These are phyloP conservation scores for Agrilus cyanescens DNA, from an alignment of 2,888 invertebrate genomes.

Conservation along the genomic window DNA sequence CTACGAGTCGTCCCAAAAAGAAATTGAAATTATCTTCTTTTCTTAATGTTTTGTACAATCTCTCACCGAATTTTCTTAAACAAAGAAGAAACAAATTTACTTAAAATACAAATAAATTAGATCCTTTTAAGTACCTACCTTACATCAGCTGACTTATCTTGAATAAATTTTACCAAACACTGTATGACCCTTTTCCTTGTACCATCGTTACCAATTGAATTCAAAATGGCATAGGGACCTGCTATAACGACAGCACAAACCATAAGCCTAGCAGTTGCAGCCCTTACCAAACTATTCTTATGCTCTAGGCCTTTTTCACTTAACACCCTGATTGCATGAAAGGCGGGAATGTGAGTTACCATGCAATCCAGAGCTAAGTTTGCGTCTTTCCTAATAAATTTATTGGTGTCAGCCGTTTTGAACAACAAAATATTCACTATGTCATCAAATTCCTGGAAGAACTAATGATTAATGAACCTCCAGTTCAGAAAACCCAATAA, in stretches of 20 bases:
- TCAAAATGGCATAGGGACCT: constrained; percentile 46
- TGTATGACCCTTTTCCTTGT: constrained; percentile 39
- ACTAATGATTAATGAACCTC: background rate
- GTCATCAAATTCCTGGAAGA: constrained; percentile 55
- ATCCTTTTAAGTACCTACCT: constrained; percentile 22
- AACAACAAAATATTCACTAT: constrained; percentile 50
- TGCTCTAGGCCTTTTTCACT: constrained; percentile 40
- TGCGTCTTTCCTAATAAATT: constrained; percentile 63
- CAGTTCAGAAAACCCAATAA: background rate
- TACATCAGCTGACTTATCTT: constrained; percentile 43
- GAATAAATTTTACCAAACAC: constrained; percentile 39
- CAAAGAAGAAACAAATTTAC: constrained; percentile 1
- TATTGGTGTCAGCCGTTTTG: constrained; percentile 62
- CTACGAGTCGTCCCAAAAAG: constrained; percentile 12
- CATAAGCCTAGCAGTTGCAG: constrained; percentile 51
- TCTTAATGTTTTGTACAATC: constrained; percentile 42
- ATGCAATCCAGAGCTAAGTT: constrained; percentile 57
- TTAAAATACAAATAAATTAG: constrained; percentile 1
- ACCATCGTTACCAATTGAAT: constrained; percentile 39
- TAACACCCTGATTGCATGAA: constrained; percentile 41
- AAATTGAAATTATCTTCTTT: constrained; percentile 43
- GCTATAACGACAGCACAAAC: constrained; percentile 51
- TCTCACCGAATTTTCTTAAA: constrained; percentile 43
- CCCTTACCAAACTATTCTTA: constrained; percentile 56
- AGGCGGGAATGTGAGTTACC: constrained; percentile 52